Conservation (phyloP, 1,140 invertebrate genomes). For the Camponotus floridanus region DNA sequence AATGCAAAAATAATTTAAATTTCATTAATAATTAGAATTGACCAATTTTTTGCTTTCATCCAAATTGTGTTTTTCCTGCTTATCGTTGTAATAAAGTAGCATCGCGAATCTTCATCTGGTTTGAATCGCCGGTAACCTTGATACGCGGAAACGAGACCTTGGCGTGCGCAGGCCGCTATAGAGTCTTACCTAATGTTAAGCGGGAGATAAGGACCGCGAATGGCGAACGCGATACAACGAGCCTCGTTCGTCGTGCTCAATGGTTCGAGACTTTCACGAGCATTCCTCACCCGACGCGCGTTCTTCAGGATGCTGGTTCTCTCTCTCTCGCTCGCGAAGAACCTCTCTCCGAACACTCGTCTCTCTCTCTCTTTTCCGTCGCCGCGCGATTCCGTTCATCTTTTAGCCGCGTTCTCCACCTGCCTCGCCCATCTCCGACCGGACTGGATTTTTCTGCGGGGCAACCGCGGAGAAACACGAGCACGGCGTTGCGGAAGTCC, state of each 20-base stretch:
- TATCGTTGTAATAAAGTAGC: neutral
- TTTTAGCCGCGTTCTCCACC: slow-evolving; percentile 61
- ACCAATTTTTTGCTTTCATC: no score
- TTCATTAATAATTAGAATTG: no score
- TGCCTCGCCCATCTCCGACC: slow-evolving; percentile 44
- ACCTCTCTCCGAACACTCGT: slow-evolving; percentile 1
- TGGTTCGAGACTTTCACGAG: slow-evolving; percentile 67
- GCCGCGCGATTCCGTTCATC: slow-evolving; percentile 59
- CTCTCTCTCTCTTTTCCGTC: neutral
- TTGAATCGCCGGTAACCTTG: slow-evolving; percentile 65
- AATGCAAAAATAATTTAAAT: no score
- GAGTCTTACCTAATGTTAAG: slow-evolving; percentile 65
- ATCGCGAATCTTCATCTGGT: slow-evolving; percentile 41
- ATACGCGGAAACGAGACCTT: slow-evolving; percentile 68
- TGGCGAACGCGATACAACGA: slow-evolving; percentile 53
- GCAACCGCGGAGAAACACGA: slow-evolving; percentile 42
- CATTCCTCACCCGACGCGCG: slow-evolving; percentile 56
- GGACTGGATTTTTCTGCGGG: slow-evolving; percentile 31
- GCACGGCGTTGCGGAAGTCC: slow-evolving; percentile 58
- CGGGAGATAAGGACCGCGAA: slow-evolving; percentile 62
- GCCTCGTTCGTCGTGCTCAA: slow-evolving; percentile 66
- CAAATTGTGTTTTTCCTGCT: no score
- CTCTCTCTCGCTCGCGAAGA: neutral
- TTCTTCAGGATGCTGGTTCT: slow-evolving; percentile 30
- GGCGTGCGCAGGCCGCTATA: slow-evolving; percentile 61